Conservation (phyloP, 2,797 vertebrate species). For the Enteromius mattozi region DNA sequence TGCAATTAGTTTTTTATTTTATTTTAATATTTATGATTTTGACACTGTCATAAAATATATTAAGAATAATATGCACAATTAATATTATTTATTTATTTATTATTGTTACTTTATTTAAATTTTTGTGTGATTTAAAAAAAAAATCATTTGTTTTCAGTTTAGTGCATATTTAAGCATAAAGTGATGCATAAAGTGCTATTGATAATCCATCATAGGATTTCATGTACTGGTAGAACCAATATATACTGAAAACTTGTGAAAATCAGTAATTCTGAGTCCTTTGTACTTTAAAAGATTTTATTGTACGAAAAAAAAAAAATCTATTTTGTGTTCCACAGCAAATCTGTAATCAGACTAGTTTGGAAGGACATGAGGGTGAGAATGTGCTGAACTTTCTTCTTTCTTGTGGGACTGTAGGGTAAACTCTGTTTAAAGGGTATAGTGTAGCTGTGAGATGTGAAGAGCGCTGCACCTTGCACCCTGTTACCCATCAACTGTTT, state of each 20-base stretch:
- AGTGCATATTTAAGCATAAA: no score
- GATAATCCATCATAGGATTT: no score
- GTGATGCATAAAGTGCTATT: no score
- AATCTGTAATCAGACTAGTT: background rate
- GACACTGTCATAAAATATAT: background rate
- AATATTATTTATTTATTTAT: background rate
- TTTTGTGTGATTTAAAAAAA: no score
- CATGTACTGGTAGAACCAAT: no score
- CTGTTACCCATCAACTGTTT: constrained; percentile 24
- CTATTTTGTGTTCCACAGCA: background rate
- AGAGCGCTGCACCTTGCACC: constrained; percentile 8
- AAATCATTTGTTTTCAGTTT: no score
- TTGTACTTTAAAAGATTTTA: background rate
- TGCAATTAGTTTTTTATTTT: no score
- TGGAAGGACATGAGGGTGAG: background rate
- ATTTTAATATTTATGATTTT: no score
- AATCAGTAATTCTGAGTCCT: background rate
- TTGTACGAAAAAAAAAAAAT: no score
- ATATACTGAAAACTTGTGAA: no score
- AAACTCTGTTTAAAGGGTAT: background rate
- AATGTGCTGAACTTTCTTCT: background rate
- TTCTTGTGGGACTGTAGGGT: background rate
- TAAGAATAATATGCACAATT: background rate
- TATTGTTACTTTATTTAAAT: no score
- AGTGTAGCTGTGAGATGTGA: background rate